Base-by-base conservation (phyloP, 53 echinoderm and acorn worm genomes). In the Astropecten irregularis region DNA sequence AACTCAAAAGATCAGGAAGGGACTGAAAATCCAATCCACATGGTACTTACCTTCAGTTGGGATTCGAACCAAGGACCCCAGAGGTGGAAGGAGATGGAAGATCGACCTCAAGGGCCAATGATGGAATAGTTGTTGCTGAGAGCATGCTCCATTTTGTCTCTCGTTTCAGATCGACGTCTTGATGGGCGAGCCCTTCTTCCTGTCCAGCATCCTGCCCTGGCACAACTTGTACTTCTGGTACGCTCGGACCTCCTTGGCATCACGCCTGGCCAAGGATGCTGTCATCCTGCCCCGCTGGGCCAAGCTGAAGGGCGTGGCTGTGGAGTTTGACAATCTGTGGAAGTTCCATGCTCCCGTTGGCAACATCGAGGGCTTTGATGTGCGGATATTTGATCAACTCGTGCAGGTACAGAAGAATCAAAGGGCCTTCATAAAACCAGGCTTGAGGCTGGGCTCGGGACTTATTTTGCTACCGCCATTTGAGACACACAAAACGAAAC, bases 241-340 rank as follows among this genome's bases (percentile, higher is more conserved):
- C 52, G 91, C 93, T 26, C 71, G 89, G 59, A 83, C 86, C 0
- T 53, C 88, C 33, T 69, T 93, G 0, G 72, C 40, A 1, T 33
- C 48, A 7, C 89, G 57, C 31, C 68, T 93, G 9, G 69, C 86
- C 37, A 73, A 86, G 10, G 66, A 63, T 28, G 89, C 83, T 19
- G 66, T 65, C 72, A 70, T 95, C 42, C 86, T 95, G 35, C 95
- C 95, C 25, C 35, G 86, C 52, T 51, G 82, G 30, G 93, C 91
- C 52, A 88, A 51, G 38, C 81, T 95, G 29, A 84, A 69, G 69
- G 95, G 91, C 37, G 83, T 95, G 2, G 95, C 93, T n/a, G 40
- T 93, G 16, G 83, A 95, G 74, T 95, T 93, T 91, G 95, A 95
- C 49, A 85, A 95, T 57, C 91, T 95, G 27, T 95, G 95, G 95